Conservation (phyloP, 2,888 invertebrate genomes). For the Drosophila melanosoma region DNA sequence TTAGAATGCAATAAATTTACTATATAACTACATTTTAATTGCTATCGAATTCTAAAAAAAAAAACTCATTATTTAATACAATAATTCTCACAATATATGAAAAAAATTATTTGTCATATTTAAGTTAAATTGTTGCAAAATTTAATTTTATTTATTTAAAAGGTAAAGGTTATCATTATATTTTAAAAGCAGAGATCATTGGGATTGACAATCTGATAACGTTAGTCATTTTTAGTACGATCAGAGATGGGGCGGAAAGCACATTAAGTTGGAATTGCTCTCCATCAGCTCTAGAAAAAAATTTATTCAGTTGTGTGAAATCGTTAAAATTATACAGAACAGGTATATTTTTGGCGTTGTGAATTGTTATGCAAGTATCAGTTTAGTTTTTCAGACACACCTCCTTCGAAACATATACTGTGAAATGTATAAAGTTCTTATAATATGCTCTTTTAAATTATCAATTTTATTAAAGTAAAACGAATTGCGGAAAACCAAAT, state of each 20-base stretch:
- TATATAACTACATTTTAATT: slow-evolving; percentile 16
- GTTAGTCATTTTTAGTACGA: neutral
- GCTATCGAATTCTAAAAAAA: neutral
- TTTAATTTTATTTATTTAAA: neutral
- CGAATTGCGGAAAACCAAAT: neutral
- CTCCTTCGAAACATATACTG: neutral
- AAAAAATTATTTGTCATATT: no score
- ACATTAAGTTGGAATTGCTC: neutral
- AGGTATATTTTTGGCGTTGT: neutral
- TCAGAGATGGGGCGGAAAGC: neutral
- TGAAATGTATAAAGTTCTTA: neutral
- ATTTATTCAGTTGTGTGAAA: neutral
- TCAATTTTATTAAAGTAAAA: neutral
- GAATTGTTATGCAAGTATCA: neutral
- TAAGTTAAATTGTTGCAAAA: neutral
- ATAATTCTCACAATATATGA: no score
- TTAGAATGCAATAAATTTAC: neutral
- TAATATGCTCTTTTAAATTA: neutral
- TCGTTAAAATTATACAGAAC: neutral
- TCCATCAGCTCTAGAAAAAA: neutral
- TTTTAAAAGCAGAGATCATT: slow-evolving; percentile 13
- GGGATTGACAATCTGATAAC: neutral
- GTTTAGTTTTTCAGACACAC: neutral
- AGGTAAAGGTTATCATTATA: no score
- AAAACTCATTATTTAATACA: no score